A percentile compares a stretch with the other conserved stretches of the same genome.
Conservation (phyloP, 2,888 invertebrate species). For the Hemaris fuciformis region DNA sequence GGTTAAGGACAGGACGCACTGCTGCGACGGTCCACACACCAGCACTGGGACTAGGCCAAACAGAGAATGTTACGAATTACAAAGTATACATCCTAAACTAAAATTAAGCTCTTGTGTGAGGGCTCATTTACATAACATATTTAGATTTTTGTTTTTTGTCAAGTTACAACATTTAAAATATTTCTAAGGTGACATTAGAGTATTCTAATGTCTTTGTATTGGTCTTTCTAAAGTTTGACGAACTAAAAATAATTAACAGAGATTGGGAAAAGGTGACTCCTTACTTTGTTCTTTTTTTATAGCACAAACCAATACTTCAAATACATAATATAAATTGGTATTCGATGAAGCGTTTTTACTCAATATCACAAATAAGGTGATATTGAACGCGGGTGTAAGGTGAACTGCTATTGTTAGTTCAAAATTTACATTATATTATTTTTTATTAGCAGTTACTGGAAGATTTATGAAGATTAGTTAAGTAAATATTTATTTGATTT, state of each 20-base stretch:
- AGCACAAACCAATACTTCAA: too few species aligned
- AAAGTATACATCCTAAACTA: neutral
- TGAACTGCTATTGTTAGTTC: neutral
- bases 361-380: neutral
- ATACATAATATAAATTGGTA: too few species aligned
- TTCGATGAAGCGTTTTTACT: neutral
- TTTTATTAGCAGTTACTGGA: too few species aligned
- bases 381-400: neutral
- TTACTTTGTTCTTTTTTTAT: neutral
- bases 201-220: too few species aligned
- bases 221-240: too few species aligned
- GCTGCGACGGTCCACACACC: too few species aligned
- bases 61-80: neutral
- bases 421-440: too few species aligned
- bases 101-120: neutral
- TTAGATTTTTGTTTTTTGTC: neutral
- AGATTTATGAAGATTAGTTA: too few species aligned
- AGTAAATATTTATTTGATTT: too few species aligned
- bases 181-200: neutral
- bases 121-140: neutral
- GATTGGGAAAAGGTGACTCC: neutral
- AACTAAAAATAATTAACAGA: too few species aligned
- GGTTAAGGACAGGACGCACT: too few species aligned
- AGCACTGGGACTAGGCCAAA: too few species aligned
- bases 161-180: neutral